Base-by-base conservation (phyloP, 2,888 invertebrate genomes). In the Horisme vitalbata region DNA sequence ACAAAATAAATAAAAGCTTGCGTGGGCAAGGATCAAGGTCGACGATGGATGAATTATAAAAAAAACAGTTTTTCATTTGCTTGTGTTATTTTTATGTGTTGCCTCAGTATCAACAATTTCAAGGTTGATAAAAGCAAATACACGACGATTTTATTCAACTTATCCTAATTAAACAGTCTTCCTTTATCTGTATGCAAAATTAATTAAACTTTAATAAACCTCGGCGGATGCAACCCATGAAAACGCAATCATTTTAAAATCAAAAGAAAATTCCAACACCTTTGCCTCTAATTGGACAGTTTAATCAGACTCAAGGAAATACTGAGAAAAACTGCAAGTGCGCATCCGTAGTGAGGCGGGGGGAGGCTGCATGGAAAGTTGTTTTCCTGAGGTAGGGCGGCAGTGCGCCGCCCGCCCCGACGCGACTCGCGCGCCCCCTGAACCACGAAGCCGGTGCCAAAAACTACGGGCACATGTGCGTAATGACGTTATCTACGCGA, bases 341-440 rank as follows among this genome's bases (percentile, higher is more conserved):
- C 83, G 84, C 84, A 85, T 80, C 75, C 65, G 64, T 49, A 41
- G 52, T 41, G 52, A 44, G 27, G 59, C 41, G 52, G 57, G 71
- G 74, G 77, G 86, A 88, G 85, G 84, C 88, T 87, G 86, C 75
- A 77, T 61, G 68, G 65, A 73, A 72, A 74, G 64, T 70, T 70
- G 72, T 71, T 82, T 79, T 79, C 70, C 79, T 49, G 46, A 46
- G 33, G 64, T 60, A 64, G 65, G 75, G 75, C 83, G 83, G 76
- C 83, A 87, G 88, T 87, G 79, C 79, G 85, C 83, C 75, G 65
- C 72, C 77, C 73, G 83, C 65, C 56, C 52, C 55, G 63, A 52
- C 61, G 63, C 61, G 43, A 61, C 59, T 65, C 70, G 67, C 55
- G 65, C 56, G 65, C 60, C 58, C 44, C 53, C 57, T 56, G 30